Evolutionary conservation across 2,113 vertebrate species (phyloP), one percentile per base, ranked within the genome.

Genomic region (Cebidichthys violaceus): DNA sequence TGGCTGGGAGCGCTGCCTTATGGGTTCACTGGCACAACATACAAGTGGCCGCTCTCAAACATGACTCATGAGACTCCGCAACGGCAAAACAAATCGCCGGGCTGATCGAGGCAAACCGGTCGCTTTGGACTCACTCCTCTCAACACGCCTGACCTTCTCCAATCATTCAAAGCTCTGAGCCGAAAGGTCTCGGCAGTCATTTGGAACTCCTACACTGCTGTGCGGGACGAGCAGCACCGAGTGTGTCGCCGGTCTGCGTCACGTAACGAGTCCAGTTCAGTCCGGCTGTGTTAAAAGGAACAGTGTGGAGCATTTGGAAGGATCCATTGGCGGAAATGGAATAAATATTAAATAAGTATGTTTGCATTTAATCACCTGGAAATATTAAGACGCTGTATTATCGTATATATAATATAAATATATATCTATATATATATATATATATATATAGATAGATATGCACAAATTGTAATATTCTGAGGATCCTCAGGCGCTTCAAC

Each of bases 1-100:
- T 86, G 68, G 77, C 86, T 41, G 83, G 88, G 80, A 84, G 77
- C 78, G 81, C 77, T 33, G 87, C 81, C 83, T 83, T 77, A 79
- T 72, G 84, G 68, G 57, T 75, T 70, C 68, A 50, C 70, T 86
- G 92, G 84, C 78, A 29, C 20, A 27, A n/a, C 86, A 24, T 22
- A 70, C 67, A 33, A 86, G 80, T 76, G 88, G 52, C 68, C 24
- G 83, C 79, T 85, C 81, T 90, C 71, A 29, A 79, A 77, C 70
- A 66, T 77, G 55, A 87, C 79, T 88, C 86, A 75, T 17, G 57
- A 79, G 76, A 54, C 35, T 79, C 69, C 9, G 37, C 69, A 41
- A 71, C 75, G 68, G 69, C 68, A 86, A 90, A 90, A 82, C 75
- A 87, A 75, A 77, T 68, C 72, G 9, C 62, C 29, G 62, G 59